These are phyloP conservation scores for Cynocephalus volans DNA, from an alignment of 2,113 vertebrate species.

Conservation along the genomic window DNA sequence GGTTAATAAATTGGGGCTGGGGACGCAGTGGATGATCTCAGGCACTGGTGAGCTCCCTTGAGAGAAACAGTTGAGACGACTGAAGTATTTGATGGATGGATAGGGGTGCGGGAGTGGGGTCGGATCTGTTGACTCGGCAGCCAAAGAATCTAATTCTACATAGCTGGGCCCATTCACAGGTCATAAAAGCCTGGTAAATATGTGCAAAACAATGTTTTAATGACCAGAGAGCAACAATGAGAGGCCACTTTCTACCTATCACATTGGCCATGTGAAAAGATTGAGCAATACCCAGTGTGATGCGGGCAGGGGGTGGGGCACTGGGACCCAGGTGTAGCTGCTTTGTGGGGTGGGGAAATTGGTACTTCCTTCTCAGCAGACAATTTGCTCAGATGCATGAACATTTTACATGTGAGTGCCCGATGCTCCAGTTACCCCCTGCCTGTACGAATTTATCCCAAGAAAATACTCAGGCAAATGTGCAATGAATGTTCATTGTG, in stretches of 20 bases:
- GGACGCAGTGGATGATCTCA: rapidly evolving
- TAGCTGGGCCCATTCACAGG: too few relatives aligned
- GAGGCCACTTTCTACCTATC: not conserved
- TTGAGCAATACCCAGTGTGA: rapidly evolving
- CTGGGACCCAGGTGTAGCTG: not conserved
- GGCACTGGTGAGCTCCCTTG: not conserved
- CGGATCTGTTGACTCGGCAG: not conserved
- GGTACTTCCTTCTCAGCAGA: not conserved
- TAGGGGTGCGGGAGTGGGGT: not conserved
- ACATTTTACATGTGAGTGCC: rapidly evolving
- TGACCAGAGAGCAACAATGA: rapidly evolving
- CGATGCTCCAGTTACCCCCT: rapidly evolving
- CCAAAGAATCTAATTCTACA: rapidly evolving
- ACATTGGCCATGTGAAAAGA: rapidly evolving
- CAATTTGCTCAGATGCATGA: not conserved
- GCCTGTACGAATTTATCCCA: not conserved
- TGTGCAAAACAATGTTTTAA: not conserved
- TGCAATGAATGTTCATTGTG: rapidly evolving
- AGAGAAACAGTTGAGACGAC: not conserved
- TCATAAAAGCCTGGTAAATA: not conserved
- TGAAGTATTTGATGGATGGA: not conserved
- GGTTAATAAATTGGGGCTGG: not conserved
- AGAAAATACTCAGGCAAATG: not conserved
- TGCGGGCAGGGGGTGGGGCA: not conserved
- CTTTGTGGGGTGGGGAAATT: rapidly evolving